A percentile compares a stretch with the other conserved stretches of the same genome.
These are phyloP conservation scores for Himalopsyche japonica DNA, from an alignment of 2,888 invertebrate species.

Conservation along the genomic window DNA sequence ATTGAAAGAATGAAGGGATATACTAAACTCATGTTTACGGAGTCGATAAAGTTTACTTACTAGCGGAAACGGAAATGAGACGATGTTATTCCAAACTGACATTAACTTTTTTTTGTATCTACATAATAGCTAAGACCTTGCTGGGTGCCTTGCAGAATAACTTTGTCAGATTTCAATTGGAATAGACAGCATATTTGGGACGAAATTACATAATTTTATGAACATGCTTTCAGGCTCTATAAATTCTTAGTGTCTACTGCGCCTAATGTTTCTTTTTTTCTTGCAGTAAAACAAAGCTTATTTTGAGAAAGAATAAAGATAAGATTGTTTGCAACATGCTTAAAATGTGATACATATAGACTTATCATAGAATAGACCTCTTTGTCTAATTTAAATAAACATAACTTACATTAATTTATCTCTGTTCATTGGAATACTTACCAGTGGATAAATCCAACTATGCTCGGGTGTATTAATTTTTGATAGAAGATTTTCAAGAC, in stretches of 20 bases:
- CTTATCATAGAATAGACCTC: too few relatives aligned
- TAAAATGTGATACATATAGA: too few relatives aligned
- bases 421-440: too few relatives aligned
- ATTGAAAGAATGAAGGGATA: neutral
- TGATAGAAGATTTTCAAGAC: too few relatives aligned
- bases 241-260: neutral
- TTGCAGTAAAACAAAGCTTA: too few relatives aligned
- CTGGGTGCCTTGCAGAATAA: neutral
- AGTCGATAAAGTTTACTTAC: neutral
- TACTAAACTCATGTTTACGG: neutral
- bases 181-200: neutral
- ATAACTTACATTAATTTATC: too few relatives aligned
- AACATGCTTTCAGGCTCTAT: neutral
- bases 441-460: too few relatives aligned
- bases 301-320: too few relatives aligned
- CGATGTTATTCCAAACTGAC: neutral
- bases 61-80: neutral
- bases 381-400: too few relatives aligned
- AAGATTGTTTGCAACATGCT: too few relatives aligned
- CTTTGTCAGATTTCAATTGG: neutral
- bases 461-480: too few relatives aligned
- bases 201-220: neutral
- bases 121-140: neutral
- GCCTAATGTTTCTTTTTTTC: too few relatives aligned
- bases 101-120: neutral